A percentile compares a stretch with the other conserved stretches of the same genome.
phyloP scores from a whole-genome alignment of 2,888 invertebrate genomes.

The Koerneria pararmatus region DNA sequence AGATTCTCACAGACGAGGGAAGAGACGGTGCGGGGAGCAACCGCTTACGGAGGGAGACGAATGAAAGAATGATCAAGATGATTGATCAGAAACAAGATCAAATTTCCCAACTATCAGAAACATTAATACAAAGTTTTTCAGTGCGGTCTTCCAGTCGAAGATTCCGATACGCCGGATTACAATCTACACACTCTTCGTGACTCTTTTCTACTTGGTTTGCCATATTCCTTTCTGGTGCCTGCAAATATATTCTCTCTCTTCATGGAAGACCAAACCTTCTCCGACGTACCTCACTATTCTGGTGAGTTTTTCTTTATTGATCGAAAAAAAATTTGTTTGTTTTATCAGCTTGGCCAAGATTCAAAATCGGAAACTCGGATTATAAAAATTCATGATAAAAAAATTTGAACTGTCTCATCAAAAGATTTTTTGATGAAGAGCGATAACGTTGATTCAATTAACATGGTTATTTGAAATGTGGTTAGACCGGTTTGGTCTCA shows the following conservation, averaged over 20 bases:
- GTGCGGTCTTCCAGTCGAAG: conserved; percentile 33
- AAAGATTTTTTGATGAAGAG: no score
- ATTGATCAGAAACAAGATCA: no score
- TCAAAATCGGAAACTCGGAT: conserved; percentile 1
- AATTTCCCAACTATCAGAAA: conserved; percentile 28
- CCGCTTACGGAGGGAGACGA: no score
- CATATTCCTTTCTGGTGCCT: conserved; percentile 41
- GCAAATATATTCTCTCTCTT: conserved; percentile 33
- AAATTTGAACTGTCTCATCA: no score
- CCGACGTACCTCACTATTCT: conserved; percentile 27
- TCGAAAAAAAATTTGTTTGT: no score
- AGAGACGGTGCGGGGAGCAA: no score
- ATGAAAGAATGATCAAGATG: no score
- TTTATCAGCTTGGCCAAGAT: no score
- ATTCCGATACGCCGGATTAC: conserved; percentile 45
- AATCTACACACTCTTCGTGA: conserved; percentile 42
- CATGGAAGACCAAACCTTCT: conserved; percentile 23
- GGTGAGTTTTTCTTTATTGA: conserved; percentile 17
- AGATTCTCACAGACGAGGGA: no score
- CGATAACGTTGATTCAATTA: no score
- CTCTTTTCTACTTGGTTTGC: conserved; percentile 41
- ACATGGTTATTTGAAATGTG: no score
- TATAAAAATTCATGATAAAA: not conserved
- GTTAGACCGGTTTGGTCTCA: no score
- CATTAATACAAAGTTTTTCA: conserved; percentile 27